A percentile compares a stretch with the other conserved stretches of the same genome.
Evolutionary conservation across 2,888 invertebrate species (phyloP).

Genomic region (Catocala fraxini): DNA sequence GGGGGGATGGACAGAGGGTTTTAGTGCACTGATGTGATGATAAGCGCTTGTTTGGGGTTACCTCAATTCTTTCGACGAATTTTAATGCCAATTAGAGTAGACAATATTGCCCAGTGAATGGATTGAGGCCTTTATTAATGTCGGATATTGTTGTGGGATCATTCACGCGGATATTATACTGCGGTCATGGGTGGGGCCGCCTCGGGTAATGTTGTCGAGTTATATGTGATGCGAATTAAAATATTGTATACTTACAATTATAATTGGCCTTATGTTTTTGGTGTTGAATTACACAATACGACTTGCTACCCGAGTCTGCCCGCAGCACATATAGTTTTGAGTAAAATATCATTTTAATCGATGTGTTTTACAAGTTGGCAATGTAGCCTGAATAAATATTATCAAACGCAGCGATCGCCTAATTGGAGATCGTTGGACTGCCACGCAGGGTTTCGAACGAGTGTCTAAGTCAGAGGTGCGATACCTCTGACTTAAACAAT

Average conservation of each 20-base stretch:
- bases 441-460: too few species aligned
- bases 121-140: constrained; percentile 83
- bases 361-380: too few species aligned
- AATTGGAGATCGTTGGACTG: too few species aligned
- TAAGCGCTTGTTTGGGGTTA: constrained; percentile 82
- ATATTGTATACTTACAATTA: constrained; percentile 1
- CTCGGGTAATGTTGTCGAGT: constrained; percentile 42
- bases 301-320: too few species aligned
- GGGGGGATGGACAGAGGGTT: constrained; percentile 49
- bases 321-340: too few species aligned
- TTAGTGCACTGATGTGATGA: constrained; percentile 76
- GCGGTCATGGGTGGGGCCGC: constrained; percentile 28
- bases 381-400: too few species aligned
- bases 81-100: constrained; percentile 85
- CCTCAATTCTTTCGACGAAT: constrained; percentile 78
- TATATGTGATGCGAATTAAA: constrained; percentile 20
- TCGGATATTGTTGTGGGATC: constrained; percentile 82
- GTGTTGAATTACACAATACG: not conserved
- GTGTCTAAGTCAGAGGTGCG: too few species aligned
- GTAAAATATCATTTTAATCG: too few species aligned
- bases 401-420: too few species aligned
- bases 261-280: constrained; percentile 9
- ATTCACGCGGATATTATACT: constrained; percentile 68
- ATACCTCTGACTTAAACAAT: too few species aligned
- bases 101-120: constrained; percentile 81